Evolutionary conservation across 2,113 vertebrate species (phyloP).

Genomic region (Glaucomys volans): DNA sequence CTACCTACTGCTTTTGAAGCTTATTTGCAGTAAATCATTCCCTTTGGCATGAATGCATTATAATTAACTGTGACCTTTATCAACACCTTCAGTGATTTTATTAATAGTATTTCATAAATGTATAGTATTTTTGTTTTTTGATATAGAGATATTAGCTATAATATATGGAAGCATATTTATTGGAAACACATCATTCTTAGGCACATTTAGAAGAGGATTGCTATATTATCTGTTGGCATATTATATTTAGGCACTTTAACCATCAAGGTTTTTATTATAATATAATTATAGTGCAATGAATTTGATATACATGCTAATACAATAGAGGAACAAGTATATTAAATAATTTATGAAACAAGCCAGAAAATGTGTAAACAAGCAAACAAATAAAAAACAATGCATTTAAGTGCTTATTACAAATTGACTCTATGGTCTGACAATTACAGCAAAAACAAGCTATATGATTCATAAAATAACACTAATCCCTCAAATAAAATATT

Average conservation of each 20-base stretch:
- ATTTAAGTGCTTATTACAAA: background rate
- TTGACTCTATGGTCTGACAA: background rate
- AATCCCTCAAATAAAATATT: background rate
- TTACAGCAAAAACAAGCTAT: background rate
- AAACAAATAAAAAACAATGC: background rate
- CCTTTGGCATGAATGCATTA: background rate
- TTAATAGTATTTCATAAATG: slow-evolving; percentile 34
- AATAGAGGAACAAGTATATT: background rate
- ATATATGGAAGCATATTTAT: slow-evolving; percentile 29
- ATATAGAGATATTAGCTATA: background rate
- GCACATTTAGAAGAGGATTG: background rate
- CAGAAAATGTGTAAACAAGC: background rate
- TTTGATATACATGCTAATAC: slow-evolving; percentile 37
- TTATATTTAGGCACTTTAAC: background rate
- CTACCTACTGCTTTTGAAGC: background rate
- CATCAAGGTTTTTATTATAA: background rate
- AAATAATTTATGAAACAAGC: background rate
- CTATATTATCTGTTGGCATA: background rate
- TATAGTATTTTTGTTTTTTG: slow-evolving; percentile 24
- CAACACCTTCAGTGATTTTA: background rate
- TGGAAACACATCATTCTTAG: background rate
- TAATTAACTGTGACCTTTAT: background rate
- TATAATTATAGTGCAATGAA: background rate
- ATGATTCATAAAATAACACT: background rate
- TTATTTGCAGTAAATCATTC: slow-evolving; percentile 27